Evolutionary conservation across 2,113 vertebrate species (phyloP), one percentile per base, ranked within the genome.

Genomic region (Lophochroa leadbeateri): DNA sequence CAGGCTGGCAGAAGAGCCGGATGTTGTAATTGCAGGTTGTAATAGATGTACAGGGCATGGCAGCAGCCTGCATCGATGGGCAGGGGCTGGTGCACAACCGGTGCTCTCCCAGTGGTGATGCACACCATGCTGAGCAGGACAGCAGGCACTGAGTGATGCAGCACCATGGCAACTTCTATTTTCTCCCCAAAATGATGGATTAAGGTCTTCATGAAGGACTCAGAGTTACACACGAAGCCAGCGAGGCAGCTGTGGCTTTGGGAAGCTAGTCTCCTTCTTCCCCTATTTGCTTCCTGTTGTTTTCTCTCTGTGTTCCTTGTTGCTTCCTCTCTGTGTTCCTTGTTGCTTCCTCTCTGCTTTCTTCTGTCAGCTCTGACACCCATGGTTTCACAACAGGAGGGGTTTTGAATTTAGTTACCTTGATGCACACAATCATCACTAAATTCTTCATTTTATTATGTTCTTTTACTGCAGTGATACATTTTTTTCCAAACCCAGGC

Each of bases 101-200:
- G 0, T 0, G 2, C 31, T 85, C 10, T 41, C 69, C 64, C 0
- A 0, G 0, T 12, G 46, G 11, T 4, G 7, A 1, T 0, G 11
- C 33, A 4, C 1, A 0, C 63, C 5, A 0, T 2, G 67, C 10
- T 1, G 0, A 47, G 86, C 77, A 28, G 63, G 76, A 19, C 81
- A 65, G 53, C 71, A 28, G 74, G 63, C 63, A 28, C 5, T 0
- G 20, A 50, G 28, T 6, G 33, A 46, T 47, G 69, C 3, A 49
- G 28, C 9, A 9, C 17, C 0, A 0, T 18, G 29, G 10, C 27
- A 58, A 9, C 61, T 77, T 47, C 29, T 17, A 19, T 69, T 79
- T 9, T 17, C 31, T 25, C 16, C 25, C 43, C 19, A n/a, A 57
- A 94, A 64, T 71, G 25, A 35, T 50, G 57, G 27, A 84, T 86